A percentile compares a stretch with the other conserved stretches of the same genome.
Conservation (phyloP, 2,797 vertebrate species). For the Hippopotamyrus pictus region DNA sequence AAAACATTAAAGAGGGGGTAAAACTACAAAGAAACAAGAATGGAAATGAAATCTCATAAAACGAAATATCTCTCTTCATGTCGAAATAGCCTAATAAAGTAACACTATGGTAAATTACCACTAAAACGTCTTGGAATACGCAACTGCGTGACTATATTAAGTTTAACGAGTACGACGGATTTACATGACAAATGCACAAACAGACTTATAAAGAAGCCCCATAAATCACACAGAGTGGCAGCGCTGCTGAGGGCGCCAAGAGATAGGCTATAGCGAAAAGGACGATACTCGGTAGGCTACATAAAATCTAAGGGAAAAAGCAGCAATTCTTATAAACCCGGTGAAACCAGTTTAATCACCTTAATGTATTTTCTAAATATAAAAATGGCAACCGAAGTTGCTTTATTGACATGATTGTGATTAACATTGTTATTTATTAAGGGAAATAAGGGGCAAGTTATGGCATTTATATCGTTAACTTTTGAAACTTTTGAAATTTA, state of each 20-base stretch:
- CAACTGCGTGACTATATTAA: not conserved
- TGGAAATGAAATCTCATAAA: not conserved
- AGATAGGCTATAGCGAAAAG: not conserved
- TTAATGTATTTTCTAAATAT: not conserved
- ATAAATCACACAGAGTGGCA: not conserved
- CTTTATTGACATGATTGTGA: not conserved
- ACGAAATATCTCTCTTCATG: not conserved
- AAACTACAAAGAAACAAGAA: not conserved
- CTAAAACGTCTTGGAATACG: not conserved
- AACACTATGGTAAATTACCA: not conserved
- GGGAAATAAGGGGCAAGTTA: not conserved
- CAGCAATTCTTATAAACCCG: not conserved
- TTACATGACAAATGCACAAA: not conserved
- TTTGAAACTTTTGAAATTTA: not conserved
- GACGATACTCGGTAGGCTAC: not conserved
- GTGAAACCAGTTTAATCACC: not conserved
- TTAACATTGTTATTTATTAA: not conserved
- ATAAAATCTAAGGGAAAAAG: not conserved
- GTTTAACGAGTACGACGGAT: not conserved
- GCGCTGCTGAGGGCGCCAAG: too few species aligned
- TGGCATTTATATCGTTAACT: not conserved
- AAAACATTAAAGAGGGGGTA: not conserved
- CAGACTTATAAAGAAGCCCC: not conserved
- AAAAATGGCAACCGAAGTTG: not conserved
- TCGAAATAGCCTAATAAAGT: not conserved